Base-by-base conservation (phyloP, 2,888 invertebrate genomes). In the Folsomia candida region DNA sequence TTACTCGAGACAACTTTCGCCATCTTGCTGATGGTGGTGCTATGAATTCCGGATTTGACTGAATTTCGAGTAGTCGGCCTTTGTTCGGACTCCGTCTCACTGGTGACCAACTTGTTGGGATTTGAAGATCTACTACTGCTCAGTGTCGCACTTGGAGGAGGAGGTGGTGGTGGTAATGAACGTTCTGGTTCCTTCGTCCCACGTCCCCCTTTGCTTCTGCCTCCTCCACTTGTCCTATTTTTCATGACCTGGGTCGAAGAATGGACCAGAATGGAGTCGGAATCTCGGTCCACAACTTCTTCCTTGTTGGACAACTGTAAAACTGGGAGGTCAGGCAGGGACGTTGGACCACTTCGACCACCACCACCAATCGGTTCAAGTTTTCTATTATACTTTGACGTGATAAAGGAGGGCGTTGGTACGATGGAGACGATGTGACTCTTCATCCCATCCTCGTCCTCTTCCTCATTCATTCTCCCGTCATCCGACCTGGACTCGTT, bases 371-470 rank as follows among this genome's bases (percentile, higher is more conserved):
- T 37, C 6, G 37, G 4, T 37, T 37, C 37, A 37, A 37, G 51
- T 67, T 69, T n/a, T 69, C 69, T 20, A 25, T 66, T 26, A 27
- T 64, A 18, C 20, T 27, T 28, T 27, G 47, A 57, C 4, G 6
- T 37, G 4, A 9, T 37, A 9, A 4, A 4, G 14, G 4, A 37
- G 9, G 69, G 71, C 51, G 72, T 61, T 1, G 74, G 74, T 18
- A 74, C 61, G 2, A 74, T 72, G 25, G 74, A 74, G 0, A 74
- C 72, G 18, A 74, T 72, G n/a, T 75, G 72, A 61, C 67, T 75
- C 2, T 66, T 68, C 18, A 62, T 51, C 1, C 20, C 1, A 11
- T 22, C 18, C 0, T 58, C 67, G 20, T 62, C 26, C 4, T 22
- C 54, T n/a, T 66, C 70, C 4, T 37, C 14, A 37, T 37, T 37